phyloP scores from a whole-genome alignment of 2,888 invertebrate species.

The Mesoligia furuncula region DNA sequence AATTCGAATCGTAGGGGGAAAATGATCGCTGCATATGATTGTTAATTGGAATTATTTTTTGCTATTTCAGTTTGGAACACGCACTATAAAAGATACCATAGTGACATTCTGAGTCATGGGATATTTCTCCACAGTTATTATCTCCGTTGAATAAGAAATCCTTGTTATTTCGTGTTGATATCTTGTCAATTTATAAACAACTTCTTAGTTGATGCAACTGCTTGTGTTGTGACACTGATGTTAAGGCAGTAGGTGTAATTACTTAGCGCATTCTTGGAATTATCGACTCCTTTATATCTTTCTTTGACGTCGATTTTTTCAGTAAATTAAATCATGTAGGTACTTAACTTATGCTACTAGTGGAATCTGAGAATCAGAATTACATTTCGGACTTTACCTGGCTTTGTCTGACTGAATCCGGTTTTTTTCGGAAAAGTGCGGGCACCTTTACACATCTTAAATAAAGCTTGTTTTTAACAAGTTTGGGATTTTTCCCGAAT shows the following conservation, averaged over 20 bases:
- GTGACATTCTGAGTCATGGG: constrained; percentile 24
- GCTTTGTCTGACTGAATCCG: accelerated
- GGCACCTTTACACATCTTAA: no score
- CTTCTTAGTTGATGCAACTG: constrained; percentile 41
- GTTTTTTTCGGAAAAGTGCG: no score
- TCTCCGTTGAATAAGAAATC: constrained; percentile 36
- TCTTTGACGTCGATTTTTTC: neutral
- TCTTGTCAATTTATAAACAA: constrained; percentile 44
- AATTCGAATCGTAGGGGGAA: constrained; percentile 34
- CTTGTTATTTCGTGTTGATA: constrained; percentile 44
- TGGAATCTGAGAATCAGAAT: neutral
- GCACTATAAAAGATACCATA: constrained; percentile 30
- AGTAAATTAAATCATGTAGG: no score
- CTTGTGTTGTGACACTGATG: constrained; percentile 41
- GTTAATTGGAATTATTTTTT: constrained; percentile 47
- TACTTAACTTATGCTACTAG: neutral
- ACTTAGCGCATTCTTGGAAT: constrained; percentile 15
- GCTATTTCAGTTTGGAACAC: constrained; percentile 23
- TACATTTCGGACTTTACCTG: neutral
- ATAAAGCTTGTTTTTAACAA: no score
- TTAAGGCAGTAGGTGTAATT: constrained; percentile 30
- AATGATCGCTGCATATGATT: constrained; percentile 41
- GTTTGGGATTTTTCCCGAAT: no score
- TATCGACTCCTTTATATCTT: constrained; percentile 16
- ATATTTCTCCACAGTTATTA: constrained; percentile 43